Evolutionary conservation across 2,888 invertebrate species (phyloP).

Genomic region (Ormyrus thymus): DNA sequence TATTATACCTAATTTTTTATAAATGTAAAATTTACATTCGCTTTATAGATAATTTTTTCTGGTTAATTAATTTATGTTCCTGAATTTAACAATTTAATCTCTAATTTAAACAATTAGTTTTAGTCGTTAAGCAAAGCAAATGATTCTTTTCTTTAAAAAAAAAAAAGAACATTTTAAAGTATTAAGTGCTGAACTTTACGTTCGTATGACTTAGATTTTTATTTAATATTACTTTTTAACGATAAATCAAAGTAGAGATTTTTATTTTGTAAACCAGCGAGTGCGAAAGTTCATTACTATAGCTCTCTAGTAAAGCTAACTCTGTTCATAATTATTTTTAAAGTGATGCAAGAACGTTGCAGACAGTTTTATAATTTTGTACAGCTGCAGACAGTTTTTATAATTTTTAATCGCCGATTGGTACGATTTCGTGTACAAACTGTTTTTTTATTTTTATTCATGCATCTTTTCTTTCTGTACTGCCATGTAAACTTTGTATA

Average conservation of each 20-base stretch:
- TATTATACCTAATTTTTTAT: not conserved
- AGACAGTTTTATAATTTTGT: conserved; percentile 30
- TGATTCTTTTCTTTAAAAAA: conserved; percentile 22
- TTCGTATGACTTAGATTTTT: conserved; percentile 38
- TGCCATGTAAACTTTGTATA: conserved; percentile 69
- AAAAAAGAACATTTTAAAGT: conserved; percentile 19
- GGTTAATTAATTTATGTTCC: conserved; percentile 38
- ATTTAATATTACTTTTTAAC: conserved; percentile 32
- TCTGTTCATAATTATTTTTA: conserved; percentile 36
- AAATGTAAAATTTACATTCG: conserved; percentile 2
- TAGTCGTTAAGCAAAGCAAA: conserved; percentile 46
- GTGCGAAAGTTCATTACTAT: not conserved
- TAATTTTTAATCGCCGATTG: conserved; percentile 28
- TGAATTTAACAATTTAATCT: conserved; percentile 9
- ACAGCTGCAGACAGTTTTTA: conserved; percentile 33
- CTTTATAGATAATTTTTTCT: conserved; percentile 35
- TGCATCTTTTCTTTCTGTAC: conserved; percentile 58
- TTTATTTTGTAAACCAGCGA: conserved; percentile 39
- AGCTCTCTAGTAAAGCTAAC: conserved; percentile 22
- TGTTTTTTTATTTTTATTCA: conserved; percentile 30
- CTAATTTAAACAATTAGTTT: conserved; percentile 18
- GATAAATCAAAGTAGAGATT: conserved; percentile 14
- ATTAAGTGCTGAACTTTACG: conserved; percentile 34
- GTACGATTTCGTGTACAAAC: conserved; percentile 45
- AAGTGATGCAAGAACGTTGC: conserved; percentile 10